These are phyloP conservation scores for Notamacropus eugenii DNA, from an alignment of 2,797 vertebrate genomes.

Conservation along the genomic window DNA sequence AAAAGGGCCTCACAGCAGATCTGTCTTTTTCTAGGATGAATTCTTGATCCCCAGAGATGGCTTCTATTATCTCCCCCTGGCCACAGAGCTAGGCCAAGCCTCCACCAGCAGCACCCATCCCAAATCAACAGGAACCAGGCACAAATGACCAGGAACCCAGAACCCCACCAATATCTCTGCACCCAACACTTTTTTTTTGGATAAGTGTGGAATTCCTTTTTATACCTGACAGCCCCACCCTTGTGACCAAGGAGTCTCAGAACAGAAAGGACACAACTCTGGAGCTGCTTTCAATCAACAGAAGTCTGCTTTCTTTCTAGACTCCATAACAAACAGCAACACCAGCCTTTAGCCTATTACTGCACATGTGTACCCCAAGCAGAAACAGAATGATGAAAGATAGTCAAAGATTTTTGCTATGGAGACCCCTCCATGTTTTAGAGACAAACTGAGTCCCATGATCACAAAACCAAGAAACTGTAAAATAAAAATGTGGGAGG, in stretches of 20 bases:
- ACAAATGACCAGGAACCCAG: not conserved
- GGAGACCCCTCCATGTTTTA: not conserved
- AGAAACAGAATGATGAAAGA: not conserved
- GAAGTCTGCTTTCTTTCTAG: not conserved
- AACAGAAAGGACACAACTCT: not conserved
- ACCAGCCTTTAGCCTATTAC: not conserved
- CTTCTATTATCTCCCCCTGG: not conserved
- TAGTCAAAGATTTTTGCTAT: conserved; percentile 9
- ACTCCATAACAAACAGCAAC: not conserved
- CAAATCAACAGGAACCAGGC: not conserved
- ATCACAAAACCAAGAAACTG: conserved; percentile 47
- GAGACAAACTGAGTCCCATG: conserved; percentile 16
- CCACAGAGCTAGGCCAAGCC: not conserved
- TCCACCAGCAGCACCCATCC: not conserved
- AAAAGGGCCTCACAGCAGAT: not conserved
- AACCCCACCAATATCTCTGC: not conserved
- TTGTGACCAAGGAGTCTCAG: not conserved
- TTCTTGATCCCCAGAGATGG: not conserved
- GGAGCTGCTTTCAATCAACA: not conserved
- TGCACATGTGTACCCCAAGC: not conserved
- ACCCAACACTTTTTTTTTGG: not conserved
- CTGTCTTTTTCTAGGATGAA: not conserved
- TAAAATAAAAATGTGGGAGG: conserved; percentile 9
- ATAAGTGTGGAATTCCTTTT: not conserved
- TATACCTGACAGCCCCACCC: not conserved